Conservation (phyloP, 2,797 vertebrate genomes). For the Fistularia tabacaria region DNA sequence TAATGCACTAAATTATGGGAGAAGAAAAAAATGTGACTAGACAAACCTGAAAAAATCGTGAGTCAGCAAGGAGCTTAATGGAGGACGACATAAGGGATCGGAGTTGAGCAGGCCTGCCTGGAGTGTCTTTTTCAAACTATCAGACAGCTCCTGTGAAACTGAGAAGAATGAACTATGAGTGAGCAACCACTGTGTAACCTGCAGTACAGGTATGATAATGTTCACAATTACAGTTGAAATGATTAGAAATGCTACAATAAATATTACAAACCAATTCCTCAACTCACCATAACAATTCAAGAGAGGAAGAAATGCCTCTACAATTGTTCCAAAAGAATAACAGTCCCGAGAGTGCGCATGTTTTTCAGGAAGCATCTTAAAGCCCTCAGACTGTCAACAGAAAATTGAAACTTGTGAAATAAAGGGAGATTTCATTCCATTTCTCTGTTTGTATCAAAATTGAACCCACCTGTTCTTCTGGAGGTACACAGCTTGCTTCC, state of each 20-base stretch:
- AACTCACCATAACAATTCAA: conserved; percentile 83
- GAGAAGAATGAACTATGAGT: conserved; percentile 11
- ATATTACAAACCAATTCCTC: not conserved
- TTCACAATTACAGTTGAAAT: not conserved
- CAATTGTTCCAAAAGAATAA: conserved; percentile 86
- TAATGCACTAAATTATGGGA: not conserved
- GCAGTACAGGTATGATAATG: not conserved
- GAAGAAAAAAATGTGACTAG: not conserved
- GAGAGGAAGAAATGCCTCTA: conserved; percentile 80
- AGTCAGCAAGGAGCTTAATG: conserved; percentile 81
- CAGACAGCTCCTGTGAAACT: conserved; percentile 73
- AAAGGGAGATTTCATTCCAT: not conserved
- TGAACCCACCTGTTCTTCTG: conserved; percentile 82
- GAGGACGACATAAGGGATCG: conserved; percentile 77
- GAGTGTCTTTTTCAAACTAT: conserved; percentile 83
- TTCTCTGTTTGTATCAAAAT: not conserved
- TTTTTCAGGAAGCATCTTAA: conserved; percentile 78
- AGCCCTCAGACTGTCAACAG: conserved; percentile 66
- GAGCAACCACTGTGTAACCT: not conserved
- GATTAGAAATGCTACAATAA: not conserved
- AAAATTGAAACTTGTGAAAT: conserved; percentile 9
- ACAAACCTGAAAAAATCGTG: conserved; percentile 92
- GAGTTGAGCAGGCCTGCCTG: conserved; percentile 80
- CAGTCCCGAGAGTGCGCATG: conserved; percentile 87
- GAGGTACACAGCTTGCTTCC: conserved; percentile 81